Percentiles rank a stretch among this genome's conserved stretches.
Conservation (phyloP, 2,113 vertebrate species). For the Gadus chalcogrammus region DNA sequence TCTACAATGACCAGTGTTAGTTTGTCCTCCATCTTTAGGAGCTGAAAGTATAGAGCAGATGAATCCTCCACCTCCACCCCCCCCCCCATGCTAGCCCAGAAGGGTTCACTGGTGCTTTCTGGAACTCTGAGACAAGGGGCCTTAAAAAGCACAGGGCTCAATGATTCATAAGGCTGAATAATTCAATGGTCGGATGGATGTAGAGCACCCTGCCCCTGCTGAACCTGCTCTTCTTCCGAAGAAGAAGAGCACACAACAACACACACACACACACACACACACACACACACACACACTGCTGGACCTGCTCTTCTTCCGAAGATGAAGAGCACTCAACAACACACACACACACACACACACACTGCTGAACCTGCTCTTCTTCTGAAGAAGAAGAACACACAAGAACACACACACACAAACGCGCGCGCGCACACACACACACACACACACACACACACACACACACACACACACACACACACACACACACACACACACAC, state of each 20-base stretch:
- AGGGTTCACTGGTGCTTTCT: constrained; percentile 32
- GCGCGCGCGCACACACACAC: too few relatives aligned
- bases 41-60: constrained; percentile 7
- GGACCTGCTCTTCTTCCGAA: too few relatives aligned
- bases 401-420: too few relatives aligned
- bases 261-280: background rate
- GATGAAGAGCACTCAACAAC: too few relatives aligned
- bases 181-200: constrained; percentile 70
- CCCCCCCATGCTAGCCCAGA: background rate
- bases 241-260: constrained; percentile 34
- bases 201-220: constrained; percentile 61
- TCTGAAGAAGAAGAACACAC: too few relatives aligned
- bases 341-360: too few relatives aligned
- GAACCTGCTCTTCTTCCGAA: constrained; percentile 39
- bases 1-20: background rate
- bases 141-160: constrained; percentile 68
- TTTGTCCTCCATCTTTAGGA: constrained; percentile 1
- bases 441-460: too few relatives aligned
- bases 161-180: constrained; percentile 76
- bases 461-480: too few relatives aligned
- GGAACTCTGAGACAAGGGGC: constrained; percentile 43
- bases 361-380: too few relatives aligned
- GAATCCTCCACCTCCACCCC: constrained; percentile 11
- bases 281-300: too few relatives aligned
- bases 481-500: too few relatives aligned